A percentile compares a stretch with the other conserved stretches of the same genome.
phyloP scores from a whole-genome alignment of 2,113 vertebrate genomes.

The Salvelinus sp. region DNA sequence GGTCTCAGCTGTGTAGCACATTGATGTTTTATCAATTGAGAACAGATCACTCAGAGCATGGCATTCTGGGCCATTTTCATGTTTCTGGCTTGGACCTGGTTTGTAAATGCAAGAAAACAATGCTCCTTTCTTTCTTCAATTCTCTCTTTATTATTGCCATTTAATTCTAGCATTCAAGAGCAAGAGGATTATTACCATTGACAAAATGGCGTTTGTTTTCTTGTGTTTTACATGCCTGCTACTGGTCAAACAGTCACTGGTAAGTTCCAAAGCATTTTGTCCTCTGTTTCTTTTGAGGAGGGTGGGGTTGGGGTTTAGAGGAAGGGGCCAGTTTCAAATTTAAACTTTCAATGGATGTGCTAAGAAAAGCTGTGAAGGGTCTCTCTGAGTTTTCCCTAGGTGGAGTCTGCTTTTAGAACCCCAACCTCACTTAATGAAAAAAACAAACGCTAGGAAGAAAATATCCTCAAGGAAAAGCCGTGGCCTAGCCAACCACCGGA shows the following conservation, averaged over 20 bases:
- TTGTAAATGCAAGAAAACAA: conserved; percentile 9
- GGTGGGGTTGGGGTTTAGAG: conserved; percentile 19
- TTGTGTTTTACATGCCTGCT: not conserved
- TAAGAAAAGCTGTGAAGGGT: conserved; percentile 50
- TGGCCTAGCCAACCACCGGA: conserved; percentile 64
- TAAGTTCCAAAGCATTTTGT: conserved; percentile 12
- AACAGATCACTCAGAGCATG: conserved; percentile 50
- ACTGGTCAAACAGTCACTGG: not conserved
- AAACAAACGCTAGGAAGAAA: conserved; percentile 64
- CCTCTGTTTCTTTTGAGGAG: conserved; percentile 28
- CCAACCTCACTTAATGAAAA: conserved; percentile 64
- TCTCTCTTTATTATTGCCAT: conserved; percentile 18
- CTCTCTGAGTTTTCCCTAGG: conserved; percentile 44
- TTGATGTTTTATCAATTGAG: conserved; percentile 67
- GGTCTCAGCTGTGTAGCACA: conserved; percentile 69
- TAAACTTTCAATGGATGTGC: conserved; percentile 9
- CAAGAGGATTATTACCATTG: not conserved
- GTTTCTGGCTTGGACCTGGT: conserved; percentile 41
- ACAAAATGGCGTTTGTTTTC: not conserved
- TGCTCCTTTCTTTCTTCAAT: not conserved
- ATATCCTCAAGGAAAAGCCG: conserved; percentile 70
- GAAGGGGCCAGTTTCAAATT: not conserved
- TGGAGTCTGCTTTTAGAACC: conserved; percentile 69
- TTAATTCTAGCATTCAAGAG: conserved; percentile 23
- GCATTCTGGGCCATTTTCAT: conserved; percentile 34